These are phyloP conservation scores for Gisinianus flammeolus DNA, from an alignment of 2,888 invertebrate genomes.

Conservation along the genomic window DNA sequence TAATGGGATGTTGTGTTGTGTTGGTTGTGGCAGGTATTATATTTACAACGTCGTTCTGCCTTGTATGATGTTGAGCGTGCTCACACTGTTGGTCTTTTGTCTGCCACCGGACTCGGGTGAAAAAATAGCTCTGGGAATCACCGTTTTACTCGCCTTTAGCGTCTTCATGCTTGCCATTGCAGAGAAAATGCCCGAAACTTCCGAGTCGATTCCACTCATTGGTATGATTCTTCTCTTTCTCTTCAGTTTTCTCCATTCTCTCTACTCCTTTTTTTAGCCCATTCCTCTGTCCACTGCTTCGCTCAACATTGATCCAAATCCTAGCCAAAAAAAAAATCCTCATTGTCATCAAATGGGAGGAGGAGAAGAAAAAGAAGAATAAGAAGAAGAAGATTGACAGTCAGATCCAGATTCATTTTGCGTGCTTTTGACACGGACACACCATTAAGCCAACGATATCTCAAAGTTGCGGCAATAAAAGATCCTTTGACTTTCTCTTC, in stretches of 20 bases:
- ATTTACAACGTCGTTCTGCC: conserved; percentile 68
- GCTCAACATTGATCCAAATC: too few species aligned
- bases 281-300: background rate
- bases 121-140: conserved; percentile 65
- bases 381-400: background rate
- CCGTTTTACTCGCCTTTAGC: conserved; percentile 66
- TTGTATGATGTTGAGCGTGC: conserved; percentile 66
- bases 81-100: conserved; percentile 66
- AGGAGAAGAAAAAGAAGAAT: too few species aligned
- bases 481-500: too few species aligned
- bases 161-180: conserved; percentile 68
- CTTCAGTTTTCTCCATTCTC: background rate
- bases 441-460: background rate
- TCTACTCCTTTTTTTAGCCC: background rate
- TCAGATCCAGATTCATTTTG: background rate
- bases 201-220: conserved; percentile 67
- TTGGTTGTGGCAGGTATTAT: conserved; percentile 59
- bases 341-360: too few species aligned
- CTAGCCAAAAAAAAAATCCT: too few species aligned
- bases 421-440: background rate
- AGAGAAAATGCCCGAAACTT: conserved; percentile 68
- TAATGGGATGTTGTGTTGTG: background rate
- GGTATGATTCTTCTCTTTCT: conserved; percentile 60
- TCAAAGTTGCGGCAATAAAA: too few species aligned
- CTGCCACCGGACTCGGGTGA: conserved; percentile 66